Evolutionary conservation across 2,113 vertebrate species (phyloP), one percentile per base, ranked within the genome.

Genomic region (Tragelaphus buxtoni): DNA sequence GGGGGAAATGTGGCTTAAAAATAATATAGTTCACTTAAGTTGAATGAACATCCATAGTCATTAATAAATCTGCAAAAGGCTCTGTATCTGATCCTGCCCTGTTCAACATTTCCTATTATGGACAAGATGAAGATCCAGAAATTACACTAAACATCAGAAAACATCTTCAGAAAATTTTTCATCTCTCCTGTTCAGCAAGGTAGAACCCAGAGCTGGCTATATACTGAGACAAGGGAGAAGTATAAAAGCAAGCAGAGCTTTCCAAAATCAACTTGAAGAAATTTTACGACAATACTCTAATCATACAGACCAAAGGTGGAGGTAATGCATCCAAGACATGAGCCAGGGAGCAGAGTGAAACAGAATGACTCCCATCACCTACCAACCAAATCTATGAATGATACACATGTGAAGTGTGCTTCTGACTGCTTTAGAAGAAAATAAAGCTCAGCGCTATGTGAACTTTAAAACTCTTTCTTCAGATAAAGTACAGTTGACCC

Each of bases 131-230:
- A 88, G 65, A 93, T 55, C n/a, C 87, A 90, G 83, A 95, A 94
- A 95, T 60, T 77, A 94, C 49, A 89, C 0, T 81, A 85, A 53
- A 95, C 12, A 79, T 53, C 30, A 93, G 53, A 80, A 86, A 88
- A 93, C 82, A 72, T 2, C 63, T 94, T 84, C 18, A 93, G 96
- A 96, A 90, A 47, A 47, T 47, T 28, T 89, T 91, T 95, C 56
- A 77, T 72, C 60, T 79, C 77, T 88, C 88, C 88, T 77, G 42
- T 47, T 90, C 51, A 55, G 60, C 86, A 88, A 91, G 90, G 42
- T 13, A 91, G 77, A 80, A 84, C 30, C 53, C 26, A 32, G 30
- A 97, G 81, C 28, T 76, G 53, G 58, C 76, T 90, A 85, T 51
- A 76, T 28, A 74, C 0, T 92, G 80, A 95, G 53, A 95, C 39